These are phyloP conservation scores for Cephus pygmeus DNA, from an alignment of 2,888 invertebrate genomes.

Conservation along the genomic window DNA sequence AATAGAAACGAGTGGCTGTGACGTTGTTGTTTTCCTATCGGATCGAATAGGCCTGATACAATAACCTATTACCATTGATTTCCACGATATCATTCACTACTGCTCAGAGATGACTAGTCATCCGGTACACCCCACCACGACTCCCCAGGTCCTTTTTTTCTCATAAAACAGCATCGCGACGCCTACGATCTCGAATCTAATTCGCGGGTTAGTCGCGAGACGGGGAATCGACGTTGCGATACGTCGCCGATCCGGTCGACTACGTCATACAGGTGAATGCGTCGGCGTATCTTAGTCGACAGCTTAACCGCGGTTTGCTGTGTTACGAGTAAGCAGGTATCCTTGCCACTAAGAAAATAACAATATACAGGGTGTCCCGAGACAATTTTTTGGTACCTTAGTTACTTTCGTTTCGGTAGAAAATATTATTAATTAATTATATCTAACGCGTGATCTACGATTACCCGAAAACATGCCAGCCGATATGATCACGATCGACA, in stretches of 20 bases:
- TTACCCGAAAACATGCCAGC: background rate
- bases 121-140: background rate
- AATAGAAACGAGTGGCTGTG: background rate
- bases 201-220: constrained; percentile 35
- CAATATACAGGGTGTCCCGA: background rate
- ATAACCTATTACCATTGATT: background rate
- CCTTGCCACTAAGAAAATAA: constrained; percentile 25
- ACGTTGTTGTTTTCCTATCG: background rate
- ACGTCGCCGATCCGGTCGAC: constrained; percentile 47
- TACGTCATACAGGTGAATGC: constrained; percentile 61
- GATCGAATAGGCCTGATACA: background rate
- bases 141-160: background rate
- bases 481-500: background rate
- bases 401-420: background rate
- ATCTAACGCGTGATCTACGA: background rate
- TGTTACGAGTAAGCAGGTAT: constrained; percentile 42
- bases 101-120: background rate
- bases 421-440: background rate
- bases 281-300: constrained; percentile 49
- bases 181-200: constrained; percentile 53
- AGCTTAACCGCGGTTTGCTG: constrained; percentile 40
- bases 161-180: constrained; percentile 21
- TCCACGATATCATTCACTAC: background rate
- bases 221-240: background rate
- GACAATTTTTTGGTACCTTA: background rate